Conservation (phyloP, 1,140 invertebrate genomes). For the Drosophila asahinai region DNA sequence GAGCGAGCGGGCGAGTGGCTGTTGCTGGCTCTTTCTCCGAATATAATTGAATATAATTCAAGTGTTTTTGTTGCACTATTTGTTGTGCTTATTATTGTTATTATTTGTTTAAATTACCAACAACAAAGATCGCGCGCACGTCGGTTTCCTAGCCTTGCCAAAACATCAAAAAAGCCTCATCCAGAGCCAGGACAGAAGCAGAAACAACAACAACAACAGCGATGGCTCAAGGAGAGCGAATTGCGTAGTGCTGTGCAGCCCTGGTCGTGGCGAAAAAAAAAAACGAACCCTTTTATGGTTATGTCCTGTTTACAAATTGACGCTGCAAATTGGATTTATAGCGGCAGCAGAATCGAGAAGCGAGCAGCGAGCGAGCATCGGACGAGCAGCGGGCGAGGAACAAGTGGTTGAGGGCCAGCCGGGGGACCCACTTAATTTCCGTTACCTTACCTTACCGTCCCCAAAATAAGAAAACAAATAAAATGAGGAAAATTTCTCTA, state of each 20-base stretch:
- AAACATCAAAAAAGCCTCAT: slow-evolving; percentile 20
- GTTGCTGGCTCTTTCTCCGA: slow-evolving; percentile 46
- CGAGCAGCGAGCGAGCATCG: slow-evolving; percentile 8
- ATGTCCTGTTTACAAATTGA: slow-evolving; percentile 76
- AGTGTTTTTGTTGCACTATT: slow-evolving; percentile 80
- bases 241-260: slow-evolving; percentile 47
- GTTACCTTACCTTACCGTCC: slow-evolving; percentile 60
- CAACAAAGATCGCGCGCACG: slow-evolving; percentile 54
- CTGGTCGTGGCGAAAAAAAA: slow-evolving; percentile 42
- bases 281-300: slow-evolving; percentile 66
- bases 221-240: slow-evolving; percentile 24
- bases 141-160: slow-evolving; percentile 9
- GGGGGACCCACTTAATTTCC: slow-evolving; percentile 76
- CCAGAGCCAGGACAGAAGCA: slow-evolving; percentile 15
- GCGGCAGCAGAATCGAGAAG: slow-evolving; percentile 20
- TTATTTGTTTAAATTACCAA: slow-evolving; percentile 80
- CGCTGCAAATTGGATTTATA: slow-evolving; percentile 74
- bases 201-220: slow-evolving; percentile 22
- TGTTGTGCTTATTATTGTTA: slow-evolving; percentile 78
- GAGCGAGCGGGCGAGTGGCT: slow-evolving; percentile 43
- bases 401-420: slow-evolving; percentile 70
- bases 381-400: slow-evolving; percentile 30
- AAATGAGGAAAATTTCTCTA: slow-evolving; percentile 17
- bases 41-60: slow-evolving; percentile 80
- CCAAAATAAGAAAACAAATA: slow-evolving; percentile 41